Percentiles rank a stretch among this genome's conserved stretches.
These are phyloP conservation scores for Galaxias olidus DNA, from an alignment of 2,797 vertebrate species.

Conservation along the genomic window DNA sequence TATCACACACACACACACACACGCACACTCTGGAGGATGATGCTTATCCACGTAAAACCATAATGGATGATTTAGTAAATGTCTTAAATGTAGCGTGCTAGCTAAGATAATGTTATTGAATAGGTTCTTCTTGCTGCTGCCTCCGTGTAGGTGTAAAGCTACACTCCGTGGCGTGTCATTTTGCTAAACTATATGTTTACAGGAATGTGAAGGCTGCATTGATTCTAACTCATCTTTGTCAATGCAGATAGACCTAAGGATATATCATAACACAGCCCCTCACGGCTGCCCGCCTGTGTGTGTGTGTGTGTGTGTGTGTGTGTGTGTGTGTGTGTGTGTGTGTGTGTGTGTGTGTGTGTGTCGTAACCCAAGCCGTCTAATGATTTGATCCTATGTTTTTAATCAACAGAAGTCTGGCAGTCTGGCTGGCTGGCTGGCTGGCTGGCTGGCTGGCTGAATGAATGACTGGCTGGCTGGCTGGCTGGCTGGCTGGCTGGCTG, in stretches of 20 bases:
- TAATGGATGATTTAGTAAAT: too few relatives aligned
- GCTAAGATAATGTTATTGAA: too few relatives aligned
- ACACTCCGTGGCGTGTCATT: constrained; percentile 31
- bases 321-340: constrained; percentile 34
- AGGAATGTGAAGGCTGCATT: constrained; percentile 70
- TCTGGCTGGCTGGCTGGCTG: constrained; percentile 17
- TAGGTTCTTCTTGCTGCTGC: constrained; percentile 7
- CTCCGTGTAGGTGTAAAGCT: too few relatives aligned
- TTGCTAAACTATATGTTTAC: constrained; percentile 73
- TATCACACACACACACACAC: background rate
- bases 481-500: constrained; percentile 17
- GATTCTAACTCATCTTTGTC: constrained; percentile 79
- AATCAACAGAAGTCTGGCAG: background rate
- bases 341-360: constrained; percentile 6
- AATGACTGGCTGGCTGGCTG: too few relatives aligned
- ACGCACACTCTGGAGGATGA: background rate
- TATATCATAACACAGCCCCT: constrained; percentile 65
- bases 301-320: constrained; percentile 23
- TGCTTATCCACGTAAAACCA: too few relatives aligned
- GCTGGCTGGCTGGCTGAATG: too few relatives aligned
- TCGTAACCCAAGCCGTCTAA: constrained; percentile 4
- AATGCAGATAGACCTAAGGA: constrained; percentile 73
- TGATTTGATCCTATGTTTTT: constrained; percentile 7
- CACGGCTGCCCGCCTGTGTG: constrained; percentile 27
- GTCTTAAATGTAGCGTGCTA: too few relatives aligned